Base-by-base conservation (phyloP, 2,888 invertebrate species). In the Orchesellides sinensis region DNA sequence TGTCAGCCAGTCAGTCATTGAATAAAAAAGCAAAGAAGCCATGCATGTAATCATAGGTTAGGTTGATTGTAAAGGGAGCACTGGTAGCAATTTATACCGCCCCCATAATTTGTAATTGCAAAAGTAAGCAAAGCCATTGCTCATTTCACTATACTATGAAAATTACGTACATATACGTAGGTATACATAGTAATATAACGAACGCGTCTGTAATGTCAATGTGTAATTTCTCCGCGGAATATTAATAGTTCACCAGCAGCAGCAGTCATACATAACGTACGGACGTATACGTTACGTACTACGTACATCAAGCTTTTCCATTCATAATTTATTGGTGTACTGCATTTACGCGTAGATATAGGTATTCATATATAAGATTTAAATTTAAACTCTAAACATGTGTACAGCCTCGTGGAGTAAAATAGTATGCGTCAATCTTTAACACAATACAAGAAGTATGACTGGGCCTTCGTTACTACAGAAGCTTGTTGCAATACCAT, bases 41-140 rank as follows among this genome's bases (percentile, higher is more conserved):
- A 63, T 70, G 32, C 12, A 54, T 19, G 54, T 80, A 80, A 80
- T 80, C 70, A 80, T 47, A 66, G 79, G 70, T 69, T 78, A 61
- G 25, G 52, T 54, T 29, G 49, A 49, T 23, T 63, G 61, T 61
- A 49, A 35, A 72, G 63, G 49, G 65, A 65, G 74, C 74, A 77
- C 68, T 69, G 29, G 72, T 72, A 80, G 79, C 79, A 72, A 79
- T 45, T 72, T 72, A 27, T 59, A 70, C 79, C 79, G 70, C 79
- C 79, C 79, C 72, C 79, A 80, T 80, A 72, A 80, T 79, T 79
- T 80, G 79, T 70, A 69, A 79, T 69, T 79, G 63, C 79, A 78
- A 69, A 78, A 66, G 61, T 29, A 56, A 56, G 68, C 56, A 59
- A 68, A 73, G 73, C 52, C 63, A 63, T 61, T 61, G 17, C 49